Evolutionary conservation across 2,113 vertebrate genomes (phyloP).

Genomic region (Verasper variegatus): DNA sequence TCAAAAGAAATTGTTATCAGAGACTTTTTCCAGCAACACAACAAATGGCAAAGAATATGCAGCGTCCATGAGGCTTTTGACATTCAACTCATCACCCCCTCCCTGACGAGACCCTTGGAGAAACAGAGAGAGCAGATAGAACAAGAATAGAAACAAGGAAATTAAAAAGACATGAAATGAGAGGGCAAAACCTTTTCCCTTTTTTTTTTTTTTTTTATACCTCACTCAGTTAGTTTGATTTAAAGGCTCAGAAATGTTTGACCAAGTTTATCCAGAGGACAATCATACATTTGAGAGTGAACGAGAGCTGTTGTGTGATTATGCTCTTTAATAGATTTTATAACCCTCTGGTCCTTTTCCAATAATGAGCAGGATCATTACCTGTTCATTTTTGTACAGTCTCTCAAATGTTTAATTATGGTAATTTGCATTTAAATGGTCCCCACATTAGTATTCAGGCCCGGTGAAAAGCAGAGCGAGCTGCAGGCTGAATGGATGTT

Average conservation of each 20-base stretch:
- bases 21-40: too few species aligned
- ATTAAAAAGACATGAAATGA: background rate
- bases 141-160: background rate
- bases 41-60: background rate
- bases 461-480: constrained; percentile 18
- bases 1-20: too few species aligned
- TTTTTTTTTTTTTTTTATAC: background rate
- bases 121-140: background rate
- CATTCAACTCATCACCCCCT: background rate
- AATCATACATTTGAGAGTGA: constrained; percentile 5
- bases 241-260: background rate
- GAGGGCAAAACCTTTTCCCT: background rate
- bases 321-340: constrained; percentile 45
- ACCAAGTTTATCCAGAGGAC: constrained; percentile 21
- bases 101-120: background rate
- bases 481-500: constrained; percentile 61
- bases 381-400: constrained; percentile 44
- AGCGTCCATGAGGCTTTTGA: background rate
- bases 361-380: constrained; percentile 46
- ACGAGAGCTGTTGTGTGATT: constrained; percentile 21
- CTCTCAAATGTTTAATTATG: constrained; percentile 55
- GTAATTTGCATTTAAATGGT: constrained; percentile 75
- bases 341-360: constrained; percentile 5
- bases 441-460: constrained; percentile 20
- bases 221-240: constrained; percentile 13